phyloP scores from a whole-genome alignment of 2,113 vertebrate genomes.

The Cyprinus carpio region DNA sequence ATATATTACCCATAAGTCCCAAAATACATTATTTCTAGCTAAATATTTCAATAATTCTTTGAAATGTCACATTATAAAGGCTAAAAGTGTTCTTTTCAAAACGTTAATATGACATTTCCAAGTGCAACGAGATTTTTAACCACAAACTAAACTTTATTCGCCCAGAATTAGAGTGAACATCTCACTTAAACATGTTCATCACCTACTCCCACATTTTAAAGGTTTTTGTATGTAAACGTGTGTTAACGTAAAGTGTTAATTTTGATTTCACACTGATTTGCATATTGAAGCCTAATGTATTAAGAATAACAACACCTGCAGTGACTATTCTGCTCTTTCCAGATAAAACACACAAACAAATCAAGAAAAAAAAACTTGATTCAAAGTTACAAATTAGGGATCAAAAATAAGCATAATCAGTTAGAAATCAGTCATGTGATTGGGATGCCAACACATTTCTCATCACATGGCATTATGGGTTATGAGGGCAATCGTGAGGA shows the following conservation, averaged over 20 bases:
- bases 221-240: background rate
- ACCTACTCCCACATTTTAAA: background rate
- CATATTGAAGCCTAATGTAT: background rate
- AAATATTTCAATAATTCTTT: too few relatives aligned
- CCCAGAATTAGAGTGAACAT: background rate
- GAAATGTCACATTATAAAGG: background rate
- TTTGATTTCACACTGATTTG: background rate
- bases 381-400: background rate
- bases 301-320: background rate
- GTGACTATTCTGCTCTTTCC: slow-evolving; percentile 29
- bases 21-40: too few relatives aligned
- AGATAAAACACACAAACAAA: background rate
- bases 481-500: background rate
- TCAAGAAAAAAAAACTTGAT: background rate
- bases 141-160: background rate
- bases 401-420: slow-evolving; percentile 4
- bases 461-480: slow-evolving; percentile 10
- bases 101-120: background rate
- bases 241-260: background rate
- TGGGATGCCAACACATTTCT: background rate
- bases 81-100: background rate
- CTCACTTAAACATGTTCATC: background rate
- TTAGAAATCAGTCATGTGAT: background rate
- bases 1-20: too few relatives aligned
- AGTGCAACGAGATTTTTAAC: background rate